These are phyloP conservation scores for Nebria brevicollis DNA, from an alignment of 2,888 invertebrate species.

Conservation along the genomic window DNA sequence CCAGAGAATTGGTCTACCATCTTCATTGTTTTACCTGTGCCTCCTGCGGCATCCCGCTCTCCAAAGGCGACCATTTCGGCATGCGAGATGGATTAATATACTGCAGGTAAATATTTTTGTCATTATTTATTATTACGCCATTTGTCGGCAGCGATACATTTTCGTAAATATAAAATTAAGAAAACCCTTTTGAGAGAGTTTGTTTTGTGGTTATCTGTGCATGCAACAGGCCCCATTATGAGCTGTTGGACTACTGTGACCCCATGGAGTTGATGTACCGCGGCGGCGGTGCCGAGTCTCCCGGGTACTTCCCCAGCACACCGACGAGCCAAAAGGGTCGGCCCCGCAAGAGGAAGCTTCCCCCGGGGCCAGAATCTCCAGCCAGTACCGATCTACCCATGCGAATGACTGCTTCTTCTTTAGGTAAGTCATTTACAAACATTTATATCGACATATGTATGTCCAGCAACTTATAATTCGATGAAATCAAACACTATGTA, in stretches of 20 bases:
- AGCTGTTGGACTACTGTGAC: slow-evolving; percentile 72
- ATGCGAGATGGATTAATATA: slow-evolving; percentile 84
- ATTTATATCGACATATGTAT: too few relatives aligned
- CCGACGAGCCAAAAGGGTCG: slow-evolving; percentile 79
- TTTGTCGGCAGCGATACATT: too few relatives aligned
- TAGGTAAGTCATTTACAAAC: slow-evolving; percentile 73
- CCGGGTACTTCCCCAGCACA: slow-evolving; percentile 71
- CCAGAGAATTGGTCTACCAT: slow-evolving; percentile 87
- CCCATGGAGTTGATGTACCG: slow-evolving; percentile 70
- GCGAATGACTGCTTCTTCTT: slow-evolving; percentile 74
- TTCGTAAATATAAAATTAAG: background rate
- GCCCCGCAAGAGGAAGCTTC: slow-evolving; percentile 81
- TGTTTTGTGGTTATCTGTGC: slow-evolving; percentile 53
- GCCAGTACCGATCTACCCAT: slow-evolving; percentile 72
- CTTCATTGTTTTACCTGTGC: slow-evolving; percentile 90
- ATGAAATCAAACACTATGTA: too few relatives aligned
- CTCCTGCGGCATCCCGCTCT: slow-evolving; percentile 82
- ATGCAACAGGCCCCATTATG: slow-evolving; percentile 70
- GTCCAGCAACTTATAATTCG: too few relatives aligned
- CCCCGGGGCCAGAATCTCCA: slow-evolving; percentile 64
- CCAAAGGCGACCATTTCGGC: slow-evolving; percentile 92
- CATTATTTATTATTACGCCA: background rate
- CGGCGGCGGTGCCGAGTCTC: slow-evolving; percentile 71
- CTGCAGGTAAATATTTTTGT: slow-evolving; percentile 61
- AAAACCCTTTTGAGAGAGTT: slow-evolving; percentile 16